Evolutionary conservation across 2,888 invertebrate genomes (phyloP).

Genomic region (Synanthedon formicaeformis): DNA sequence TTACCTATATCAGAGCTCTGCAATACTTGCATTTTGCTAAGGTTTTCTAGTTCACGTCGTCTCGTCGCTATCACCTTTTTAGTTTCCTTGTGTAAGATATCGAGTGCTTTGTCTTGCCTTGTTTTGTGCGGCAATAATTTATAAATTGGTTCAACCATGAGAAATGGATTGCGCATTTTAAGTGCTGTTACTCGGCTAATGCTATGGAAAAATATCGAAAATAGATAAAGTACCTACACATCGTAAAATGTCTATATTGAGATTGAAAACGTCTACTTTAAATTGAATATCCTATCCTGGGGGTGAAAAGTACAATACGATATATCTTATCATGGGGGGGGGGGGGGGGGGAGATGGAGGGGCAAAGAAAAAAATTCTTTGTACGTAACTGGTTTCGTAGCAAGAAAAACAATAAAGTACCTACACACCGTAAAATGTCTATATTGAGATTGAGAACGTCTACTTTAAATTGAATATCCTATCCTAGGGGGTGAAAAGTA

Average conservation of each 20-base stretch:
- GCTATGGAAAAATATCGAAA: neutral
- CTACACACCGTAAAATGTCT: neutral
- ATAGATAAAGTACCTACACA: neutral
- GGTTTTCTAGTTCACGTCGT: slow-evolving; percentile 31
- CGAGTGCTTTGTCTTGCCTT: slow-evolving; percentile 57
- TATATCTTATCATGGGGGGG: no score
- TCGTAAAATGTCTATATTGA: neutral
- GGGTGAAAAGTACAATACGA: neutral
- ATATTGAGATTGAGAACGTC: neutral
- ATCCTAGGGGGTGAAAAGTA: neutral
- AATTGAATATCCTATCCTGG: neutral
- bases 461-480: neutral
- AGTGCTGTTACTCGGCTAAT: slow-evolving; percentile 20
- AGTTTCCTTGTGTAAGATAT: slow-evolving; percentile 52
- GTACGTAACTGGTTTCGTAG: no score
- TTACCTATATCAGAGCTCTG: slow-evolving; percentile 34
- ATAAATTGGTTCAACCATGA: slow-evolving; percentile 36
- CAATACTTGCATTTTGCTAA: slow-evolving; percentile 23
- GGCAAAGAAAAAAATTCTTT: no score
- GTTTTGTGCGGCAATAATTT: slow-evolving; percentile 70
- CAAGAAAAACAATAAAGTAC: neutral
- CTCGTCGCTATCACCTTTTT: slow-evolving; percentile 53
- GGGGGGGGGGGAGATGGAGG: no score
- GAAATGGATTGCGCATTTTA: slow-evolving; percentile 43
- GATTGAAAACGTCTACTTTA: neutral